Base-by-base conservation (phyloP, 1,140 invertebrate species). In the Zaprionus vittiger region DNA sequence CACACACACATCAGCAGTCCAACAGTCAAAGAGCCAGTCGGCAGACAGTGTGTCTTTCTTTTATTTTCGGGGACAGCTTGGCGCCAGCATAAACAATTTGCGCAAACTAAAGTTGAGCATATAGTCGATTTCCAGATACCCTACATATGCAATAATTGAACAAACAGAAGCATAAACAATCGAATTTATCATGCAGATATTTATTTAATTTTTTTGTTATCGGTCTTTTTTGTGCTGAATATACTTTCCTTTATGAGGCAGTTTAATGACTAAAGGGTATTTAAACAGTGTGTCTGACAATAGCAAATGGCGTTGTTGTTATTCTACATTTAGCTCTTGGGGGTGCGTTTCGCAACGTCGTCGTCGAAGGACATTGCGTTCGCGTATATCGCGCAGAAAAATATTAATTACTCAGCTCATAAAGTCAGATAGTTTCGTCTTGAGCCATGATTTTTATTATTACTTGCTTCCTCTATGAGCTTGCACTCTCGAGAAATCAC, bases 31-130 rank as follows among this genome's bases (percentile, higher is more conserved):
- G 20, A 52, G 47, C 11, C 20, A 24, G 47, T 4, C 47, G 47
- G 49, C 70, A 77, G 66, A 31, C 54, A 60, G 71, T 37, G 56
- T 61, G 71, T 73, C 67, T 91, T 83, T 62, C 83, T 79, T 77
- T 83, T 90, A 86, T 91, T 86, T 91, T 90, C 67, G 76, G 64
- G 86, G 85, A 90, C 85, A 77, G 65, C 37, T 65, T 79, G 85
- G 86, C 85, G 85, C 85, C 85, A 91, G 82, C 77, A 90, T 91
- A 91, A 82, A 90, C 79, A 90, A 90, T 52, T 52, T 52, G 12
- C 47, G 47, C 17, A 52, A 52, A 24, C 9, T 52, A 20, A 14
- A 14, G 3, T 52, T 5, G 12, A 52, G 20, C 20, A 52, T 14
- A 24, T 2, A 24, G n/a, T 47, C 47, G 47, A 52, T 12, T 22